phyloP scores from a whole-genome alignment of 2,888 invertebrate species.

The Sphaerolaimus hirsutus region DNA sequence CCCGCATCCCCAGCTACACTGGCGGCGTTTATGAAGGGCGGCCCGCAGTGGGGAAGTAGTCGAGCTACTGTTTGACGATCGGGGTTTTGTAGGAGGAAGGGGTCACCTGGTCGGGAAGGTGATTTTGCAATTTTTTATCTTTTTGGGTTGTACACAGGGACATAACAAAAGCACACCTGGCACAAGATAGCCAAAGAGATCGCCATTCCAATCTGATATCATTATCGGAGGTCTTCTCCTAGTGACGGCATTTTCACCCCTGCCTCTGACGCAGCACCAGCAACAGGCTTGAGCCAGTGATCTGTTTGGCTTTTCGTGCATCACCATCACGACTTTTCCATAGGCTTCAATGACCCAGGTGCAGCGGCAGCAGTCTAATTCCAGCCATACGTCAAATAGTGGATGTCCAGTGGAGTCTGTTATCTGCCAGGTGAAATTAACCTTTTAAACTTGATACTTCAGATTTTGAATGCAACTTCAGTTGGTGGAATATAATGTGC shows the following conservation, averaged over 20 bases:
- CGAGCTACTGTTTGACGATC: slow-evolving; percentile 4
- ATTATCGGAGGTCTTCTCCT: background rate
- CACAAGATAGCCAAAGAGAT: slow-evolving; percentile 4
- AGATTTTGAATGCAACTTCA: no score
- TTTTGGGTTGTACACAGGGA: background rate
- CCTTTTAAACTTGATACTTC: background rate
- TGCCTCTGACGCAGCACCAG: background rate
- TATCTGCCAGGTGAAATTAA: slow-evolving; percentile 1
- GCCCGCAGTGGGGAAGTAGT: slow-evolving; percentile 1
- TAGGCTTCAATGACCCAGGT: slow-evolving; percentile 6
- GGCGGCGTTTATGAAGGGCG: no score
- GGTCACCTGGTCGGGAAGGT: background rate
- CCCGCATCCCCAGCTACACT: no score
- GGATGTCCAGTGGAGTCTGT: slow-evolving; percentile 4
- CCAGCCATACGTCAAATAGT: slow-evolving; percentile 7
- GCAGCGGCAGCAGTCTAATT: slow-evolving; percentile 5
- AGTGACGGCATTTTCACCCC: no score
- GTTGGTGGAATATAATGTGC: no score
- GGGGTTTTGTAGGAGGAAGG: slow-evolving; percentile 4
- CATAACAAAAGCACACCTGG: background rate
- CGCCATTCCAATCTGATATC: slow-evolving; percentile 7
- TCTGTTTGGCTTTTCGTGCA: slow-evolving; percentile 3
- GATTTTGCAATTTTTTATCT: background rate
- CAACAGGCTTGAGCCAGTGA: no score
- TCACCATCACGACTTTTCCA: slow-evolving; percentile 4